Evolutionary conservation across 2,797 vertebrate genomes (phyloP).

Genomic region (Protonibea diacanthus): DNA sequence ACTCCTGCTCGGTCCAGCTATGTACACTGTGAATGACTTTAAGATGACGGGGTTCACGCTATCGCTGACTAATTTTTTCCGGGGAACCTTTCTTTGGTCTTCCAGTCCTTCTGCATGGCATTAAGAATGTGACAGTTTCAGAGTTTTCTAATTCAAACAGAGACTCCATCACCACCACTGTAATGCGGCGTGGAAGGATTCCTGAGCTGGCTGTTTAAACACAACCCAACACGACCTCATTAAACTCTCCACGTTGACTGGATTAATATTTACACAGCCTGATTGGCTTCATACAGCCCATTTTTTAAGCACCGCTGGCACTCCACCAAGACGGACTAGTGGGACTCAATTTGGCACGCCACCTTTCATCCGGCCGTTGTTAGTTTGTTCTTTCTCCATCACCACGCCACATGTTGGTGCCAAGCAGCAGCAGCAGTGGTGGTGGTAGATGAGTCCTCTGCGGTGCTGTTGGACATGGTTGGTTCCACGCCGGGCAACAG

Average conservation of each 20-base stretch:
- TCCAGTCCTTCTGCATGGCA: not conserved
- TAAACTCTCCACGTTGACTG: slow-evolving; percentile 49
- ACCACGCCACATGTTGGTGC: not conserved
- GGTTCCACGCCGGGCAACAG: slow-evolving; percentile 57
- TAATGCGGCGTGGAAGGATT: not conserved
- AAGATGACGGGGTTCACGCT: no score
- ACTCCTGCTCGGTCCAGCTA: no score
- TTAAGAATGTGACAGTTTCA: not conserved
- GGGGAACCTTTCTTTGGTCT: not conserved
- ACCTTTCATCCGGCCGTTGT: slow-evolving; percentile 43
- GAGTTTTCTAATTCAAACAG: not conserved
- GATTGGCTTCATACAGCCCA: slow-evolving; percentile 29
- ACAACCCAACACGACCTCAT: slow-evolving; percentile 47
- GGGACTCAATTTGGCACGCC: slow-evolving; percentile 37
- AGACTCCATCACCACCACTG: not conserved
- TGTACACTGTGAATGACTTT: no score
- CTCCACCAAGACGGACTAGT: slow-evolving; percentile 32
- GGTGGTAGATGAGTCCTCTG: slow-evolving; percentile 23
- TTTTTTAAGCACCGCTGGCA: slow-evolving; percentile 35
- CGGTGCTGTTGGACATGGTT: slow-evolving; percentile 47
- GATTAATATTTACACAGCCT: slow-evolving; percentile 63
- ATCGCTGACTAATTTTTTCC: no score
- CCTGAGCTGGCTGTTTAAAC: slow-evolving; percentile 25
- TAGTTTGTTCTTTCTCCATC: slow-evolving; percentile 17
- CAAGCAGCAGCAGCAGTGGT: not conserved